A percentile compares a stretch with the other conserved stretches of the same genome.
Evolutionary conservation across 2,113 vertebrate species (phyloP).

Genomic region (Athene noctua): DNA sequence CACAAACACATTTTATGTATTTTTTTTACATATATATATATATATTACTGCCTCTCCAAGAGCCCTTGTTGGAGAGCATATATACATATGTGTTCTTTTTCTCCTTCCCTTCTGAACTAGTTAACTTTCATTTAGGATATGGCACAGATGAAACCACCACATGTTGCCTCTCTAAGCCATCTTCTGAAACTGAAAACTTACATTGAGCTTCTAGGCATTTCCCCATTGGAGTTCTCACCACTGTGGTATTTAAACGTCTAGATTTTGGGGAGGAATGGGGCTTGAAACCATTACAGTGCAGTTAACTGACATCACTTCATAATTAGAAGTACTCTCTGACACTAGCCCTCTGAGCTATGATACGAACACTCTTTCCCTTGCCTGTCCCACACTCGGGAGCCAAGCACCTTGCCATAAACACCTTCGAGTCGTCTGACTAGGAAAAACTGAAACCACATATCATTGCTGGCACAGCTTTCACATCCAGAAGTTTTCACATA

Average conservation of each 20-base stretch:
- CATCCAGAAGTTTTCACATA: not conserved
- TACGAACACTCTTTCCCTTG: not conserved
- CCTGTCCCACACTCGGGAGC: not conserved
- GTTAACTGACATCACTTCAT: not conserved
- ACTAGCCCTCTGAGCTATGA: not conserved
- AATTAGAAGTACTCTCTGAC: not conserved
- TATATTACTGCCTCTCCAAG: not conserved
- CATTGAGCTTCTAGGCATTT: accelerated
- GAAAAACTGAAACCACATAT: not conserved
- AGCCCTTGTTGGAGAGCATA: not conserved
- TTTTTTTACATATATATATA: not conserved
- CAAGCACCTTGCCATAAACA: not conserved
- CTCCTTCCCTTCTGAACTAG: not conserved
- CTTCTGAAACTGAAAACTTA: not conserved
- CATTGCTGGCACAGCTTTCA: not conserved
- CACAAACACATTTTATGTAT: not conserved
- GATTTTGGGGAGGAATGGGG: not conserved
- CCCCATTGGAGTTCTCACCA: not conserved
- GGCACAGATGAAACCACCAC: not conserved
- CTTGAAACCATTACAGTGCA: not conserved
- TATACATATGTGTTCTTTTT: not conserved
- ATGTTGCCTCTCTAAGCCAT: not conserved
- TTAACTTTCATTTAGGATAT: not conserved
- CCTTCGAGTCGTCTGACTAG: not conserved
- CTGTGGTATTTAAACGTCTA: not conserved